phyloP scores from a whole-genome alignment of 2,888 invertebrate species.

The Latrodectus elegans region DNA sequence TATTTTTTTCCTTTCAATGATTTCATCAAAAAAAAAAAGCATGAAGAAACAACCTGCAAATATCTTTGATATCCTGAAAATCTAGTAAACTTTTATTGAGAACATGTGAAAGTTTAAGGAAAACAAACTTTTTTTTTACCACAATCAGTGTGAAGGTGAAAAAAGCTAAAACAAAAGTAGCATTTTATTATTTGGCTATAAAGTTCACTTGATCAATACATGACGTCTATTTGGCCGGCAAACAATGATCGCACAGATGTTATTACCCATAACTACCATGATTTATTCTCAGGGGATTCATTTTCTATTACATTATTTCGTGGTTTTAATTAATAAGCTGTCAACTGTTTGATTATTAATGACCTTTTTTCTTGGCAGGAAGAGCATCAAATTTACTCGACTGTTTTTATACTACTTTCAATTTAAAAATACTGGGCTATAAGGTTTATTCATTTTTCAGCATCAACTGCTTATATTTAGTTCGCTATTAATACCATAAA shows the following conservation, averaged over 20 bases:
- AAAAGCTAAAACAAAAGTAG: too few species aligned
- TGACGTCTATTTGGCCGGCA: not conserved
- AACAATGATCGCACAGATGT: not conserved
- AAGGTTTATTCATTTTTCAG: not conserved
- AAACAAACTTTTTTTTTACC: too few species aligned
- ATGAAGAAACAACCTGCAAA: too few species aligned
- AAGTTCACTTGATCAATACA: too few species aligned
- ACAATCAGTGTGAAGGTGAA: too few species aligned
- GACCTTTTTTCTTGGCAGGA: not conserved
- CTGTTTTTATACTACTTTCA: not conserved
- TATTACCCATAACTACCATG: not conserved
- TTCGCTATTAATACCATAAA: not conserved
- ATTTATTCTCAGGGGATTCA: constrained; percentile 2
- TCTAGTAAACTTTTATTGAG: too few species aligned
- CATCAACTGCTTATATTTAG: not conserved
- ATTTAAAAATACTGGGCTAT: not conserved
- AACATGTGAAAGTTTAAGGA: too few species aligned
- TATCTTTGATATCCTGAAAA: too few species aligned
- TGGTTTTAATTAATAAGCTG: constrained; percentile 2
- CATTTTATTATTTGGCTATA: too few species aligned
- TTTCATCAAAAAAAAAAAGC: too few species aligned
- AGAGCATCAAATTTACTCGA: not conserved
- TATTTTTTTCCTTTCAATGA: too few species aligned
- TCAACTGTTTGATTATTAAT: not conserved
- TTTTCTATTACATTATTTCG: constrained; percentile 1